Percentiles rank a stretch among this genome's conserved stretches.
phyloP scores from a whole-genome alignment of 2,797 vertebrate species.

The Hoplostethus atlanticus region DNA sequence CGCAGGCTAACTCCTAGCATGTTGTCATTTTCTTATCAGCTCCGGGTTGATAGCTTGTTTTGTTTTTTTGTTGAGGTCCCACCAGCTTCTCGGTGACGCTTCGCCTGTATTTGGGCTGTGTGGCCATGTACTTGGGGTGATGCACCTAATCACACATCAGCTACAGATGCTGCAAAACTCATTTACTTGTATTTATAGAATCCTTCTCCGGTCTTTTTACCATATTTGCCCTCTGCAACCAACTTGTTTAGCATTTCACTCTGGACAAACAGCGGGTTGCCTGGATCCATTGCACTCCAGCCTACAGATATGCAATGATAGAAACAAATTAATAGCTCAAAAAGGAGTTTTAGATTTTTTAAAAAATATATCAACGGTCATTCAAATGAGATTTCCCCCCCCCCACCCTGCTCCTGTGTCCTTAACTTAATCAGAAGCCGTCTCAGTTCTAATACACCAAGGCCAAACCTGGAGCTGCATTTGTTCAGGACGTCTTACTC shows the following conservation, averaged over 20 bases:
- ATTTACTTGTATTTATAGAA: constrained; percentile 95
- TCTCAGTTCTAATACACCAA: not conserved
- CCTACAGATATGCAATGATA: constrained; percentile 75
- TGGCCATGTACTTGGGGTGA: not conserved
- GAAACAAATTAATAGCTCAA: not conserved
- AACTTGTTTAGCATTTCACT: constrained; percentile 89
- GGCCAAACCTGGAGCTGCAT: not conserved
- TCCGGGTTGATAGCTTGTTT: not conserved
- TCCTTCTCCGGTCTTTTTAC: constrained; percentile 95
- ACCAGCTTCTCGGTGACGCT: constrained; percentile 1
- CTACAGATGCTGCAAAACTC: too few relatives aligned
- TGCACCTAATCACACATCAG: not conserved
- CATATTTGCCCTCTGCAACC: constrained; percentile 93
- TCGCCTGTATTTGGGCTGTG: not conserved
- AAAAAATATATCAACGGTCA: not conserved
- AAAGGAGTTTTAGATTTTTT: not conserved
- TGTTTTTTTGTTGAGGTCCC: not conserved
- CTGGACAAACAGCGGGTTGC: constrained; percentile 89
- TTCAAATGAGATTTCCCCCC: not conserved
- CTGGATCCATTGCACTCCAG: constrained; percentile 87
- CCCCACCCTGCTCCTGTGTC: not conserved
- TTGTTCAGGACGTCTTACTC: constrained; percentile 39
- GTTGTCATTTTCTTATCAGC: not conserved
- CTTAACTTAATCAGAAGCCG: not conserved
- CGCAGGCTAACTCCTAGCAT: constrained; percentile 13